Conservation (phyloP, 2,888 invertebrate species). For the Microplitis manilae region DNA sequence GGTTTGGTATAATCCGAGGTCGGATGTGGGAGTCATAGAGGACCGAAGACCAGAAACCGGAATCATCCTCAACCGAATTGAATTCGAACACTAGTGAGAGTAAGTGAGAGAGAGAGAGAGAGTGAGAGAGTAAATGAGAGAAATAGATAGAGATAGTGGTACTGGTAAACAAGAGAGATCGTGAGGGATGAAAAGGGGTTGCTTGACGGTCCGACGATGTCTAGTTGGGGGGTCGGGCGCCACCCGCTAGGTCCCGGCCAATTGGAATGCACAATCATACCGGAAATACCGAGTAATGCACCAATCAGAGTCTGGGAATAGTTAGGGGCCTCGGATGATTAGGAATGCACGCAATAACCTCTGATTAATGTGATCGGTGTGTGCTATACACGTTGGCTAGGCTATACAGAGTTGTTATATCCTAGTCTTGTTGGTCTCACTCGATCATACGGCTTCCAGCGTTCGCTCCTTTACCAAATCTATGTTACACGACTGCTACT, state of each 20-base stretch:
- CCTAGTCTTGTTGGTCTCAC: constrained; percentile 41
- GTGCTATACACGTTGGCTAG: constrained; percentile 53
- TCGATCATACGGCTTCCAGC: constrained; percentile 64
- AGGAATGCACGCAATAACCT: constrained; percentile 73
- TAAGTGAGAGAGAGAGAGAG: constrained; percentile 44
- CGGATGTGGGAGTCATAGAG: constrained; percentile 37
- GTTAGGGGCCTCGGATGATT: constrained; percentile 71
- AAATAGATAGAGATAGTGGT: not conserved
- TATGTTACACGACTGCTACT: constrained; percentile 38
- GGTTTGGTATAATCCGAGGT: constrained; percentile 28
- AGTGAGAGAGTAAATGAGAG: constrained; percentile 15
- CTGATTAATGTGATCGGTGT: constrained; percentile 72
- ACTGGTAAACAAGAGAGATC: constrained; percentile 19
- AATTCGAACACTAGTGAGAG: constrained; percentile 73
- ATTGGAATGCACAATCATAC: constrained; percentile 72
- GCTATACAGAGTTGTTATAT: constrained; percentile 43
- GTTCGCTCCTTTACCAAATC: constrained; percentile 46
- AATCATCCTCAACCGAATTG: constrained; percentile 87
- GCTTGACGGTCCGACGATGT: constrained; percentile 39
- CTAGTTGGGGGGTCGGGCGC: constrained; percentile 52
- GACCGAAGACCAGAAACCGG: constrained; percentile 91
- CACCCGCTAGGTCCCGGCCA: constrained; percentile 61
- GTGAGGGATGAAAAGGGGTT: constrained; percentile 33
- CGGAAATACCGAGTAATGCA: constrained; percentile 72
- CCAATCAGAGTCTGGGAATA: constrained; percentile 72